Percentiles rank a stretch among this genome's conserved stretches.
phyloP scores from a whole-genome alignment of 2,113 vertebrate species.

The Elephas maximus region DNA sequence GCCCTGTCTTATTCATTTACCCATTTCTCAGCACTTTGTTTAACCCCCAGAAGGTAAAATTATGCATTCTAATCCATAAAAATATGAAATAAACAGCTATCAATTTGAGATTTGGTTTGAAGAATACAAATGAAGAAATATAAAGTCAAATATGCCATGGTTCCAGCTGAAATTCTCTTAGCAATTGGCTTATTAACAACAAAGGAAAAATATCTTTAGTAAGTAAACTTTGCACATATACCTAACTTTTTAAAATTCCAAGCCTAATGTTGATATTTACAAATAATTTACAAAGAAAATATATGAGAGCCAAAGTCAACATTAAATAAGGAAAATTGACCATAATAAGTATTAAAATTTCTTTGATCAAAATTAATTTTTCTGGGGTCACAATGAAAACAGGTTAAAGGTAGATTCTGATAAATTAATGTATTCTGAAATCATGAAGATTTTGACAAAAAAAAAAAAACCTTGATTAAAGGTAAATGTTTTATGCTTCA shows the following conservation, averaged over 20 bases:
- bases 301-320: not conserved
- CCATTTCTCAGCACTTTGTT: not conserved
- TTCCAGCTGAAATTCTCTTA: not conserved
- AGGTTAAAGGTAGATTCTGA: not conserved
- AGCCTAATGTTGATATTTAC: not conserved
- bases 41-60: not conserved
- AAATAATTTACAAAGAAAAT: not conserved
- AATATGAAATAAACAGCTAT: not conserved
- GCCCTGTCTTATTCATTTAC: not conserved
- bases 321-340: not conserved
- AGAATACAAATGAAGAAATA: not conserved
- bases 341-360: not conserved
- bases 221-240: not conserved
- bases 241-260: not conserved
- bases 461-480: slow-evolving; percentile 1
- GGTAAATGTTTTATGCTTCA: not conserved
- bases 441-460: not conserved
- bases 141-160: not conserved
- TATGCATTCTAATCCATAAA: not conserved
- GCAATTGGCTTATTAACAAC: not conserved
- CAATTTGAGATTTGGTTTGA: not conserved
- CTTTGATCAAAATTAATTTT: slow-evolving; percentile 29
- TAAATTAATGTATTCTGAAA: slow-evolving; percentile 11
- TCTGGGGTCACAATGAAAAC: slow-evolving; percentile 22
- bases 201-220: not conserved